Base-by-base conservation (phyloP, 2,797 vertebrate genomes). In the Bufotes viridis region DNA sequence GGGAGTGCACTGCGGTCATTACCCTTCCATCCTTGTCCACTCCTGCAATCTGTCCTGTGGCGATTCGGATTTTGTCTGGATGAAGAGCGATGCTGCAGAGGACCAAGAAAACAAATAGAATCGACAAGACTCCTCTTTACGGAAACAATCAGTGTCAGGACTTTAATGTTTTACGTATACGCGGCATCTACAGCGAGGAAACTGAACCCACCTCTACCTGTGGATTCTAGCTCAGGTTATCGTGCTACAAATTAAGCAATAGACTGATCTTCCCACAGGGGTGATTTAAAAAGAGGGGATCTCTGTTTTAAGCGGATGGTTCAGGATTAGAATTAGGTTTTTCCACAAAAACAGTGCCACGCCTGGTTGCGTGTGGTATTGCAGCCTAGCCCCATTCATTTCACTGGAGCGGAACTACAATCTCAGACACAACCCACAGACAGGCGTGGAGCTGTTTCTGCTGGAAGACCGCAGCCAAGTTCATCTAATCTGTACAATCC, bases 11-110 rank as follows among this genome's bases (percentile, higher is more conserved):
- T n/a, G 53, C 4, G 29, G 88, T 92, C 94, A 96, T 96, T 91
- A 99, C 98, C 94, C 98, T 96, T 94, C 98, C 98, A 85, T 99
- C 98, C 94, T 99, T 99, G 95, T 99, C 98, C 93, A 99, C 98
- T 91, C 98, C 98, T 90, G 98, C 98, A 63, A 99, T 96, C 94
- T 99, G 98, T 93, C 98, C 98, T 72, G 98, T 99, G 90, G 98
- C 98, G 63, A 99, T 98, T 86, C 97, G 97, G 91, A 99, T 99
- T 95, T 98, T 98, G 94, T 99, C 98, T 49, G 98, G 98, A 94
- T 99, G 98, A 91, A 99, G 92, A 91, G 98, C 97, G 91, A 99
- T 96, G 92, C 98, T 99, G 94, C 49, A 76, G 20, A 20, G 5
- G 49, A 22, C 18, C 49, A 49, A 42, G 29, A 72, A 3, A 15